These are phyloP conservation scores for Hemiprocne comata DNA, from an alignment of 2,113 vertebrate genomes.

Conservation along the genomic window DNA sequence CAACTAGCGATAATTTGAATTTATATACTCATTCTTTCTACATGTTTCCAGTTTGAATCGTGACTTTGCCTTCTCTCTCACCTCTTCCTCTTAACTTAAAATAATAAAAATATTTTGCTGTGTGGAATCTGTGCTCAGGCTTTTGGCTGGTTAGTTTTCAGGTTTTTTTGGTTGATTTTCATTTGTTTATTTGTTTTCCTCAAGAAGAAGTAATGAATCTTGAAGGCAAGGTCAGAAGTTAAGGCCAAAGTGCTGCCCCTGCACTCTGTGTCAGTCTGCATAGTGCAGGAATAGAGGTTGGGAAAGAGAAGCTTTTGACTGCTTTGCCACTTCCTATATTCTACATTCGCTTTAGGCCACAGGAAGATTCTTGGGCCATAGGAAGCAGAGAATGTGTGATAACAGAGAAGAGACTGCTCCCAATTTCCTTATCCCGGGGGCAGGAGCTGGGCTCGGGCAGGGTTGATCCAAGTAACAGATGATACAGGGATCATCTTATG, in stretches of 20 bases:
- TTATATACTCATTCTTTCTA: not conserved
- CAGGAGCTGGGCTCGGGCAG: not conserved
- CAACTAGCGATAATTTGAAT: not conserved
- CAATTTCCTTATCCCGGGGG: not conserved
- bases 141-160: fast-evolving
- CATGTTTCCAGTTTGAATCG: not conserved
- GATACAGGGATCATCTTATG: not conserved
- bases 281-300: not conserved
- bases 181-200: not conserved
- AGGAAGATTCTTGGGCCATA: not conserved
- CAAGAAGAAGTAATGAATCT: not conserved
- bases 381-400: not conserved
- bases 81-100: not conserved
- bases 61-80: not conserved
- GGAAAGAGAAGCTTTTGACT: not conserved
- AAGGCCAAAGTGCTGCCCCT: not conserved
- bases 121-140: not conserved
- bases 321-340: not conserved
- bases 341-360: not conserved
- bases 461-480: not conserved
- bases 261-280: not conserved
- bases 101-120: not conserved
- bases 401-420: not conserved
- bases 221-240: not conserved
- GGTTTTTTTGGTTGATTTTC: not conserved